Evolutionary conservation across 2,888 invertebrate genomes (phyloP).

Genomic region (Trachelus troglodyta): DNA sequence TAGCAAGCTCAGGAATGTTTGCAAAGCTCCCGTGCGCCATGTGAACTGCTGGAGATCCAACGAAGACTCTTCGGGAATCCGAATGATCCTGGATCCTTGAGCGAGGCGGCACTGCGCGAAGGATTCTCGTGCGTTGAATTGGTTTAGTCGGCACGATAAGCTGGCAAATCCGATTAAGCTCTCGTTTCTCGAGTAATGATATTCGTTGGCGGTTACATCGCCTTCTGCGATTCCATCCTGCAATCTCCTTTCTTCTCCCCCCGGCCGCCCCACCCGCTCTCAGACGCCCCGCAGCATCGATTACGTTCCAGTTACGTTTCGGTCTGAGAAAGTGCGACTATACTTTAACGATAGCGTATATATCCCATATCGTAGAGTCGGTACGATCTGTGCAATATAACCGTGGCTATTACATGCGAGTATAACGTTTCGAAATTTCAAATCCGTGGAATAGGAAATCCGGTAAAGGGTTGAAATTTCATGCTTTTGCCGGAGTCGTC

Average conservation of each 20-base stretch:
- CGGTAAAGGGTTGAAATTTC: neutral
- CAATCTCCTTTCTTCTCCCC: neutral
- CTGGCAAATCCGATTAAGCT: neutral
- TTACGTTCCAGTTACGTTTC: neutral
- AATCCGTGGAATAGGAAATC: neutral
- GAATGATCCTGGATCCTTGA: neutral
- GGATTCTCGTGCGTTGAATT: neutral
- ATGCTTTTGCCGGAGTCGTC: neutral
- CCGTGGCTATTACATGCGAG: neutral
- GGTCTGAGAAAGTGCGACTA: neutral
- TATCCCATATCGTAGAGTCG: neutral
- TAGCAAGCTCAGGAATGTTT: neutral
- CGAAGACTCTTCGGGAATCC: neutral
- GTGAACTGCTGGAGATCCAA: neutral
- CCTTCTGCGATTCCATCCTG: neutral
- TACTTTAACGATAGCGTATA: neutral
- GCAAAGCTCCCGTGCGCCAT: neutral
- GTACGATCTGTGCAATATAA: neutral
- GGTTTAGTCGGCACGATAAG: neutral
- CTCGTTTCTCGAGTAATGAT: neutral
- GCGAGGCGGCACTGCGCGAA: too few species aligned
- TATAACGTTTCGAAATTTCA: neutral
- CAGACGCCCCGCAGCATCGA: neutral
- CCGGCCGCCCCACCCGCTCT: neutral
- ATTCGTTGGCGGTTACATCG: neutral